Evolutionary conservation across 2,888 invertebrate genomes (phyloP).

Genomic region (Catocala fraxini): DNA sequence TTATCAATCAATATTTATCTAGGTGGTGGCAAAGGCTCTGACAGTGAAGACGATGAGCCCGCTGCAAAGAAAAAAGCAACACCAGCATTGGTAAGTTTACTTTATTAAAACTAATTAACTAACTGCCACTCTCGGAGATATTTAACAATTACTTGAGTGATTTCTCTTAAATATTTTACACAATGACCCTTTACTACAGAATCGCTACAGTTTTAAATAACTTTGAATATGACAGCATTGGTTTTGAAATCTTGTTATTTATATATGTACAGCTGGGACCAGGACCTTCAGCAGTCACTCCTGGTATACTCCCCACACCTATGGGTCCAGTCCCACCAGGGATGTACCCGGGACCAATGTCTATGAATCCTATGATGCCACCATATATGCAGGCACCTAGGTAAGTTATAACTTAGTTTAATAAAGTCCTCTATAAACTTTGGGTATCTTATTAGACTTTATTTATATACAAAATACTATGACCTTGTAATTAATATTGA

Average conservation of each 20-base stretch:
- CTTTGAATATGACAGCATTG: neutral
- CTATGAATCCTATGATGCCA: constrained; percentile 91
- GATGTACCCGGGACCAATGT: constrained; percentile 90
- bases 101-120: neutral
- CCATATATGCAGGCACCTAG: constrained; percentile 91
- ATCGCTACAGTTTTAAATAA: too few species aligned
- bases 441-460: too few species aligned
- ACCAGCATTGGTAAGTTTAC: constrained; percentile 83
- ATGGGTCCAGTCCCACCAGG: constrained; percentile 90
- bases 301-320: constrained; percentile 86
- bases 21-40: constrained; percentile 91
- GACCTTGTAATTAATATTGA: too few species aligned
- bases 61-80: constrained; percentile 91
- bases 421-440: too few species aligned
- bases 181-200: too few species aligned
- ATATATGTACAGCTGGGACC: constrained; percentile 69
- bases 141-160: too few species aligned
- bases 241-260: neutral
- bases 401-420: constrained; percentile 65
- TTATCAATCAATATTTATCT: constrained; percentile 57
- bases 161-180: too few species aligned
- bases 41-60: constrained; percentile 95
- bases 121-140: too few species aligned
- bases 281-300: constrained; percentile 89
- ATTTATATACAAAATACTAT: too few species aligned